Percentiles rank a stretch among this genome's conserved stretches.
Evolutionary conservation across 2,797 vertebrate genomes (phyloP).

Genomic region (Melanotaenia parkinsoni): DNA sequence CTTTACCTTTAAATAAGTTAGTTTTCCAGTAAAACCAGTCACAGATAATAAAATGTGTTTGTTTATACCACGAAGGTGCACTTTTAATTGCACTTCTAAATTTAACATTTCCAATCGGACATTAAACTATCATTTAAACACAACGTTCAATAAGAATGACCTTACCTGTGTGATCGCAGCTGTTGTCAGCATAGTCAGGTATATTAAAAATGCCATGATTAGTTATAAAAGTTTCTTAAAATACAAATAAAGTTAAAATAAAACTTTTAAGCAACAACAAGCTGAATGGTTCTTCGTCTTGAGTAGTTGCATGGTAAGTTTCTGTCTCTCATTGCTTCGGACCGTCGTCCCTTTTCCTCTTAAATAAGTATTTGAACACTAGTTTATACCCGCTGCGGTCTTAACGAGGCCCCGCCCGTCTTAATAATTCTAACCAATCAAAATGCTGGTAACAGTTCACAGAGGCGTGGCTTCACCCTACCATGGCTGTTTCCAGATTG

Average conservation of each 20-base stretch:
- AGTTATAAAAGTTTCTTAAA: conserved; percentile 8
- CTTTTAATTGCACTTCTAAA: too few relatives aligned
- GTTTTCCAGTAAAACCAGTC: too few relatives aligned
- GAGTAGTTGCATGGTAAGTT: neutral
- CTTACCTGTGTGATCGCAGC: conserved; percentile 74
- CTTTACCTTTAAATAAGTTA: too few relatives aligned
- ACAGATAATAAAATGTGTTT: too few relatives aligned
- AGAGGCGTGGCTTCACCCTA: conserved; percentile 53
- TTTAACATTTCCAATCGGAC: neutral
- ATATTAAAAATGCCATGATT: conserved; percentile 67
- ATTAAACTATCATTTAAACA: neutral
- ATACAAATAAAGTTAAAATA: conserved; percentile 16
- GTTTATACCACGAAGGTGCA: too few relatives aligned
- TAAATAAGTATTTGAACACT: conserved; percentile 14
- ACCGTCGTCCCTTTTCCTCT: conserved; percentile 26
- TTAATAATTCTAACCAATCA: conserved; percentile 61
- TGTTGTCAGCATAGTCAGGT: conserved; percentile 68
- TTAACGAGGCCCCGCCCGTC: conserved; percentile 46
- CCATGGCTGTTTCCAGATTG: conserved; percentile 44
- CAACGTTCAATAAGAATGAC: neutral
- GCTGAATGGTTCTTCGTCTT: neutral
- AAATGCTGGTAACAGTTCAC: conserved; percentile 28
- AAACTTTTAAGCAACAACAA: conserved; percentile 6
- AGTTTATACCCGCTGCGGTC: conserved; percentile 56
- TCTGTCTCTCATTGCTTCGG: neutral